A percentile compares a stretch with the other conserved stretches of the same genome.
These are phyloP conservation scores for Caenorhabditis sp. DNA, from an alignment of 2,888 invertebrate species.

Conservation along the genomic window DNA sequence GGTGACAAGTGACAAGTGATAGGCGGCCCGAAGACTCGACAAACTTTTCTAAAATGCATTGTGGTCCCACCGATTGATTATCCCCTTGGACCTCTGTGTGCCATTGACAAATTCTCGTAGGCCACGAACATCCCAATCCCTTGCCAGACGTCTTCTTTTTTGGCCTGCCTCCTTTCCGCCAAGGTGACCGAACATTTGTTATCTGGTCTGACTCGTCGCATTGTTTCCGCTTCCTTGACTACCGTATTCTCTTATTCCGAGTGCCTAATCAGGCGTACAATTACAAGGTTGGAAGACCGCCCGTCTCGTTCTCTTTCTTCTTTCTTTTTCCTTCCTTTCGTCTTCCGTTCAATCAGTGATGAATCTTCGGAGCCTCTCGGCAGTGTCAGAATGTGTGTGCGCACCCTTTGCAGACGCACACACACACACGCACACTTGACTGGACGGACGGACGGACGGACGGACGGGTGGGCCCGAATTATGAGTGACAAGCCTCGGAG, in stretches of 20 bases:
- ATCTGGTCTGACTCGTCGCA: slow-evolving; percentile 2
- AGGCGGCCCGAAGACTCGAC: background rate
- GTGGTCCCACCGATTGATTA: slow-evolving; percentile 44
- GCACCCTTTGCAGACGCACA: slow-evolving; percentile 34
- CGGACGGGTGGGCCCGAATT: slow-evolving; percentile 48
- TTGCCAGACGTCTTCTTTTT: background rate
- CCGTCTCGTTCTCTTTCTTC: background rate
- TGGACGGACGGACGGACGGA: slow-evolving; percentile 24
- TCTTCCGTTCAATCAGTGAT: slow-evolving; percentile 12
- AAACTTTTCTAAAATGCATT: slow-evolving; percentile 50
- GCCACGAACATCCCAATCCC: slow-evolving; percentile 29
- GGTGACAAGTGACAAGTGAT: slow-evolving; percentile 45
- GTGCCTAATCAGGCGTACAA: slow-evolving; percentile 35
- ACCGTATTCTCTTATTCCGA: slow-evolving; percentile 7
- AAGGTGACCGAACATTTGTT: slow-evolving; percentile 28
- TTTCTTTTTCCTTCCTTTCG: background rate
- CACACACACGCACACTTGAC: slow-evolving; percentile 39
- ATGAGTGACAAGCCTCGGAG: slow-evolving; percentile 50
- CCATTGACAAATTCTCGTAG: slow-evolving; percentile 42
- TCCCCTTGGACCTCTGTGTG: background rate
- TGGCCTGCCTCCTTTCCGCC: slow-evolving; percentile 3
- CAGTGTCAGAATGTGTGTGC: slow-evolving; percentile 46
- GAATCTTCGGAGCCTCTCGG: slow-evolving; percentile 7
- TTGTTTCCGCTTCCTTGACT: slow-evolving; percentile 29
- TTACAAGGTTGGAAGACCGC: slow-evolving; percentile 23